phyloP scores from a whole-genome alignment of 1,140 invertebrate genomes.

The Macrotrachela quadricornifera region DNA sequence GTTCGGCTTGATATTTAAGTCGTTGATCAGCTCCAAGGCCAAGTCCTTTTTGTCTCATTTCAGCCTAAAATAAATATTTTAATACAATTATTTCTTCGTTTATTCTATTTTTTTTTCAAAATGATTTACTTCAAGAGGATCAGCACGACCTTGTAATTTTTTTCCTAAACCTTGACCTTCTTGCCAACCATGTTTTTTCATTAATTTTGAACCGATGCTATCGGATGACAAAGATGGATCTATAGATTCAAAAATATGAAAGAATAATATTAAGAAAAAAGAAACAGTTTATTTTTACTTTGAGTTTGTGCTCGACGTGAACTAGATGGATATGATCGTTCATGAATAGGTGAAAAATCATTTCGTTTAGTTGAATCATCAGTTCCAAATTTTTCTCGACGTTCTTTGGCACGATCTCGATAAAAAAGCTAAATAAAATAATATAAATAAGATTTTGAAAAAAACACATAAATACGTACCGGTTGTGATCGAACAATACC shows the following conservation, averaged over 20 bases:
- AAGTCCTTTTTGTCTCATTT: conserved; percentile 17
- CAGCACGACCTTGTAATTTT: conserved; percentile 70
- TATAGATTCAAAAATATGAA: too few species aligned
- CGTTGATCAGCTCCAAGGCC: conserved; percentile 38
- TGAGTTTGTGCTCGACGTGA: too few species aligned
- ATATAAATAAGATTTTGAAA: too few species aligned
- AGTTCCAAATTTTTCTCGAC: conserved; percentile 75
- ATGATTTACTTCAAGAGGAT: conserved; percentile 59
- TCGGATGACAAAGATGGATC: not conserved
- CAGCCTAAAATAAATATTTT: conserved; percentile 16
- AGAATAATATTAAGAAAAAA: too few species aligned
- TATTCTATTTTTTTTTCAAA: too few species aligned
- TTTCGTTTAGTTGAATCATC: conserved; percentile 41
- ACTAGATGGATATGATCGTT: too few species aligned
- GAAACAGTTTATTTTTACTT: too few species aligned
- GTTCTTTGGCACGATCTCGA: conserved; percentile 81
- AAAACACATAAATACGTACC: too few species aligned
- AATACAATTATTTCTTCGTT: too few species aligned
- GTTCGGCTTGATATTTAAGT: conserved; percentile 41
- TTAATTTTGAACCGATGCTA: conserved; percentile 37
- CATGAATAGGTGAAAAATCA: too few species aligned
- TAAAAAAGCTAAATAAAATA: conserved; percentile 31
- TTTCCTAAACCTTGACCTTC: conserved; percentile 82
- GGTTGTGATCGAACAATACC: too few species aligned
- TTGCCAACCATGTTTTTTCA: conserved; percentile 97